Base-by-base conservation (phyloP, 2,888 invertebrate species). In the Platycheirus albimanus region DNA sequence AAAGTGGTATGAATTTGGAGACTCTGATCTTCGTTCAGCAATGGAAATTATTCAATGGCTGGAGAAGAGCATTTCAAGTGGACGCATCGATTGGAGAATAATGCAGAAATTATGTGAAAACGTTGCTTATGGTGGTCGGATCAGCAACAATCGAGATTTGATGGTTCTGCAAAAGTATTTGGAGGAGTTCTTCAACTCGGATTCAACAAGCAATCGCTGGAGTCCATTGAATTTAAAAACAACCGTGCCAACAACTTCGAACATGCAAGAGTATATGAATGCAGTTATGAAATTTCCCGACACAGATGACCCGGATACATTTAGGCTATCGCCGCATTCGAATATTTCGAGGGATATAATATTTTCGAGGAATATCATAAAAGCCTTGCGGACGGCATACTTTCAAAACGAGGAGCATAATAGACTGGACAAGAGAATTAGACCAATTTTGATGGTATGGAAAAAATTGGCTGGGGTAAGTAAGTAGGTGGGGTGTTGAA, bases 1-100 rank as follows among this genome's bases (percentile, higher is more conserved):
- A 0, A 96, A 95, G 88, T 94, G 94, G 88, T 98, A 98, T 90
- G 97, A 98, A 88, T 98, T 98, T 91, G 95, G 95, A 63, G 94
- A 95, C 86, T 93, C 95, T 0, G 98, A 98, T 90, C 91, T 97
- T 0, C 92, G 94, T 61, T 95, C 96, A 3, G 95, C 95, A 0
- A 92, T 94, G 41, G 94, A 94, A 81, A 92, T 93, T 0, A 90
- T 92, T 0, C 87, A 88, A 64, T 89, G 90, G 88, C 61, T 90
- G 74, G 89, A 90, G 52, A 74, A 81, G 8, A 85, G 85, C 13
- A 83, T 88, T 3, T 70, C 85, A 3, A 86, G 85, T 8, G 89
- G 88, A 0, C 88, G 91, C 45, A 88, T 88, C 28, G 91, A 94
- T 85, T 97, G 96, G 96, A 93, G 94, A 70, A 94, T 94, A 85